A percentile compares a stretch with the other conserved stretches of the same genome.
Evolutionary conservation across 2,888 invertebrate species (phyloP).

Genomic region (Cynaeus angustus): DNA sequence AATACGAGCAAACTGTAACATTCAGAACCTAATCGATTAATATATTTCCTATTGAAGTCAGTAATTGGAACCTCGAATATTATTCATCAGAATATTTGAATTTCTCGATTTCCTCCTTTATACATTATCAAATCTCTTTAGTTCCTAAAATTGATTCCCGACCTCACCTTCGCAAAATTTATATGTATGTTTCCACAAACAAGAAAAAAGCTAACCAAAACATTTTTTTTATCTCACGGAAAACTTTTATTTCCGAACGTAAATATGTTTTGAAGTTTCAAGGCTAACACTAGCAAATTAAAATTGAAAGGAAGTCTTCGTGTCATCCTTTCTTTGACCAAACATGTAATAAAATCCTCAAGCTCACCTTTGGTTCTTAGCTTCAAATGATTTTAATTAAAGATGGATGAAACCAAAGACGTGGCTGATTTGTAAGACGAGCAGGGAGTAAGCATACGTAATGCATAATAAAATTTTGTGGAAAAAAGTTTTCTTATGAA

Average conservation of each 20-base stretch:
- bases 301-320: not conserved
- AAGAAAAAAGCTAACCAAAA: not conserved
- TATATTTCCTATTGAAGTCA: too few species aligned
- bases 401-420: conserved; percentile 3
- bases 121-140: too few species aligned
- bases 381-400: conserved; percentile 5
- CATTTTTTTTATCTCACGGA: not conserved
- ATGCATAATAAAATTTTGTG: conserved; percentile 5
- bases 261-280: conserved; percentile 3
- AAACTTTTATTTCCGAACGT: not conserved
- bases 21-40: too few species aligned
- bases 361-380: not conserved
- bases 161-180: too few species aligned
- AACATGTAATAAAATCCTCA: conserved; percentile 3
- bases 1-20: too few species aligned
- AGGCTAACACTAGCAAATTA: not conserved
- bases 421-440: not conserved
- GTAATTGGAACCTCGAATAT: too few species aligned
- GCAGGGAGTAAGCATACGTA: not conserved
- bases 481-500: not conserved
- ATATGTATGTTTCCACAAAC: too few species aligned
- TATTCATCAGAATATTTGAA: too few species aligned
- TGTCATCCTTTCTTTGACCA: not conserved
- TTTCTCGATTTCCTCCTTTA: too few species aligned
- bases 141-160: too few species aligned